Evolutionary conservation across 2,888 invertebrate genomes (phyloP).

Genomic region (Strigamia maritima): DNA sequence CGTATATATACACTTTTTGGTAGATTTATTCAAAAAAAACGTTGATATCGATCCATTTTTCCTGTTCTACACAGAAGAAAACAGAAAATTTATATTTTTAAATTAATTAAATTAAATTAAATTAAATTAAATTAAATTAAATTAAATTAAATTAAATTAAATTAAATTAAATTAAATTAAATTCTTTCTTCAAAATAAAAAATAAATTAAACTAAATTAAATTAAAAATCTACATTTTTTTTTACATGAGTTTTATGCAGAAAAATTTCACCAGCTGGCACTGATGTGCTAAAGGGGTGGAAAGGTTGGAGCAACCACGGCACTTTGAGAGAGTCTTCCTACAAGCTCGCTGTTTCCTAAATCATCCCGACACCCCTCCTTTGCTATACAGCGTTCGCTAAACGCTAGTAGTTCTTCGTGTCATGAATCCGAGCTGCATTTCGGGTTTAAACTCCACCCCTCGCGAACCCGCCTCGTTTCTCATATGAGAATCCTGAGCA

Average conservation of each 20-base stretch:
- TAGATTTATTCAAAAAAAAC: too few relatives aligned
- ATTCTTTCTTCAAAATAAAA: not conserved
- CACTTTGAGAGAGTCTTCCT: constrained; percentile 27
- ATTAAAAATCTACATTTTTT: not conserved
- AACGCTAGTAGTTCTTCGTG: constrained; percentile 31
- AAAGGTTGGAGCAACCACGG: constrained; percentile 28
- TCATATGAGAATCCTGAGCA: constrained; percentile 32
- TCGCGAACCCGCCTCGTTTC: constrained; percentile 17
- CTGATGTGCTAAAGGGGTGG: constrained; percentile 31
- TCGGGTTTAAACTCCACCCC: not conserved
- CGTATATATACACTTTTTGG: too few relatives aligned
- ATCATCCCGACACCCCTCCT: constrained; percentile 13
- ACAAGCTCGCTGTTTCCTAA: constrained; percentile 26
- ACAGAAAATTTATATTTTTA: too few relatives aligned
- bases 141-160: too few relatives aligned
- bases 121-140: too few relatives aligned
- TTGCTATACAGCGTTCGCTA: not conserved
- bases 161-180: too few relatives aligned
- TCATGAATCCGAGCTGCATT: constrained; percentile 31
- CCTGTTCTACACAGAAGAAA: too few relatives aligned
- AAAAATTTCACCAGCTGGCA: constrained; percentile 31
- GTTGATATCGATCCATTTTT: too few relatives aligned
- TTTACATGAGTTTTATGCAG: constrained; percentile 8
- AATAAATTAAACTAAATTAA: not conserved
- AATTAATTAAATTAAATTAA: too few relatives aligned